Percentiles rank a stretch among this genome's conserved stretches.
Conservation (phyloP, 2,113 vertebrate species). For the Mesitornis unicolor region DNA sequence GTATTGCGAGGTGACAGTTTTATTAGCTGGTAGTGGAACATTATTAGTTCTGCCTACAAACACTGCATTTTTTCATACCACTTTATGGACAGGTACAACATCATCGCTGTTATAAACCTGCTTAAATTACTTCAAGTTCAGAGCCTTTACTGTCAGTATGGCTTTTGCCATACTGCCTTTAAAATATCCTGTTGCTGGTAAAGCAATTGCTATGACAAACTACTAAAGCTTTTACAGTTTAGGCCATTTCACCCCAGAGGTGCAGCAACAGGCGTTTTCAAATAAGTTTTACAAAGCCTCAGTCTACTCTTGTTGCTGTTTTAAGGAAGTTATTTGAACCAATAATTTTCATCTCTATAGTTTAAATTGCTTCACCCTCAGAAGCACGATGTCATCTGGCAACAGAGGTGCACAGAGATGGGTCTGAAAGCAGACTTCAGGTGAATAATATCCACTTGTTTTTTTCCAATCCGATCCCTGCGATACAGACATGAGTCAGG, state of each 20-base stretch:
- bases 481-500: not conserved
- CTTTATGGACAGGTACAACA: not conserved
- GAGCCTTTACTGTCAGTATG: not conserved
- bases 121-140: not conserved
- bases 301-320: not conserved
- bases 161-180: not conserved
- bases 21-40: not conserved
- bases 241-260: not conserved
- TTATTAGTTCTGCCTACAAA: not conserved
- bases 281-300: not conserved
- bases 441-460: not conserved
- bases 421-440: not conserved
- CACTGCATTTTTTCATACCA: not conserved
- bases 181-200: not conserved
- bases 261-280: not conserved
- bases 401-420: not conserved
- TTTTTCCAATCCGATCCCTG: not conserved
- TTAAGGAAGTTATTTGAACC: not conserved
- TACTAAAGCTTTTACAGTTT: not conserved
- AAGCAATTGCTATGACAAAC: not conserved
- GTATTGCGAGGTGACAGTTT: not conserved
- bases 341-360: not conserved
- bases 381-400: not conserved
- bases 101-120: not conserved
- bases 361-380: not conserved